phyloP scores from a whole-genome alignment of 2,888 invertebrate genomes.

The Chorisops tibialis region DNA sequence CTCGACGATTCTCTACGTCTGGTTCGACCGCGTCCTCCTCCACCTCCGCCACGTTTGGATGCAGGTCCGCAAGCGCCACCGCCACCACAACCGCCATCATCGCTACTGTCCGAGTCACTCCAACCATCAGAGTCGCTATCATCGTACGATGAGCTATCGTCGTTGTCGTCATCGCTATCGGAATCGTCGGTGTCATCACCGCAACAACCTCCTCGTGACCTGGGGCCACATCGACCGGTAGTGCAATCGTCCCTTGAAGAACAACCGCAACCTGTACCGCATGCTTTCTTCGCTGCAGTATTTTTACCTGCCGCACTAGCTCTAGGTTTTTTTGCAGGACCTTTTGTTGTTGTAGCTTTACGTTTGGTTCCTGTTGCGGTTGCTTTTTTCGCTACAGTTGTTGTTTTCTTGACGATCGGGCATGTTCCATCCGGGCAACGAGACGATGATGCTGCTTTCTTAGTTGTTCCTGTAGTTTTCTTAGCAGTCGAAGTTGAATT shows the following conservation, averaged over 20 bases:
- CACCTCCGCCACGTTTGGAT: background rate
- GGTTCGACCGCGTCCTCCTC: background rate
- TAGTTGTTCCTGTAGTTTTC: background rate
- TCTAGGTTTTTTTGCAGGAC: background rate
- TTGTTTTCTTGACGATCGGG: background rate
- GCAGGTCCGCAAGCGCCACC: constrained; percentile 3
- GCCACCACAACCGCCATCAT: background rate
- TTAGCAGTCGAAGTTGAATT: background rate
- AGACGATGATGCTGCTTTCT: background rate
- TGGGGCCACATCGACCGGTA: too few relatives aligned
- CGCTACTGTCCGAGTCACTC: background rate
- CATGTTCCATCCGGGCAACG: background rate
- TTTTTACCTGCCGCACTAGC: background rate
- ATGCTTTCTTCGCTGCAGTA: background rate
- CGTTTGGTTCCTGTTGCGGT: background rate
- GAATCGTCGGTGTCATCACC: too few relatives aligned
- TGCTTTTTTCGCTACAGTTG: background rate
- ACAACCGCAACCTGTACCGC: background rate
- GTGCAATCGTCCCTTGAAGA: too few relatives aligned
- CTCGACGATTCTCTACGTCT: constrained; percentile 10
- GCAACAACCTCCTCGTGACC: too few relatives aligned
- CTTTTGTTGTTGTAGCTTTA: background rate
- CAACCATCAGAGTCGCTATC: background rate
- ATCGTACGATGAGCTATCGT: too few relatives aligned
- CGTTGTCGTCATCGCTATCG: too few relatives aligned